Conservation (phyloP, 2,797 vertebrate species). For the Cuniculus paca region DNA sequence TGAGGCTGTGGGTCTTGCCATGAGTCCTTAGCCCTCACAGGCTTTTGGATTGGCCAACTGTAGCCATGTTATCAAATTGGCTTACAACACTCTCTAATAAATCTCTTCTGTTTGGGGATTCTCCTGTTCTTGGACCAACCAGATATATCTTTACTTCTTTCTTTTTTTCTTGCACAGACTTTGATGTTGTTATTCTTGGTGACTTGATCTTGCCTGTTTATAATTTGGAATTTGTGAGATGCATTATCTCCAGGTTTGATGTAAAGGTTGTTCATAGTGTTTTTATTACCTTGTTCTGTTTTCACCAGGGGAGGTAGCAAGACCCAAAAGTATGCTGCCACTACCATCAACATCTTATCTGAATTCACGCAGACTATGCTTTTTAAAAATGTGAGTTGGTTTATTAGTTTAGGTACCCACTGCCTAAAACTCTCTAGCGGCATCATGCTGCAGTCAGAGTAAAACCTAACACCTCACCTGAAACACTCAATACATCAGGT, state of each 20-base stretch:
- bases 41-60: background rate
- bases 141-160: background rate
- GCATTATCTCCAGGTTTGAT: background rate
- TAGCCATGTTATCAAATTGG: background rate
- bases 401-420: background rate
- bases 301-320: background rate
- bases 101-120: background rate
- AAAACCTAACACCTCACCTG: background rate
- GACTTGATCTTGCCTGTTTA: background rate
- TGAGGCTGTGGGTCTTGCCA: rapidly evolving
- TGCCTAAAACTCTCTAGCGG: background rate
- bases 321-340: background rate
- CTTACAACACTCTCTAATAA: background rate
- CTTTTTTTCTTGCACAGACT: background rate
- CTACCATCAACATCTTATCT: background rate
- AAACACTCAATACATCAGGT: background rate
- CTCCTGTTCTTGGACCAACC: background rate
- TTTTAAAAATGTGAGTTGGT: background rate
- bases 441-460: background rate
- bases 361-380: background rate
- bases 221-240: conserved; percentile 1
- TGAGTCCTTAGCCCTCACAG: background rate
- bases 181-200: background rate
- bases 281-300: background rate
- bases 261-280: background rate